phyloP scores from a whole-genome alignment of 92 coral and sea anemone species.

The Isaurus tuberculatus region DNA sequence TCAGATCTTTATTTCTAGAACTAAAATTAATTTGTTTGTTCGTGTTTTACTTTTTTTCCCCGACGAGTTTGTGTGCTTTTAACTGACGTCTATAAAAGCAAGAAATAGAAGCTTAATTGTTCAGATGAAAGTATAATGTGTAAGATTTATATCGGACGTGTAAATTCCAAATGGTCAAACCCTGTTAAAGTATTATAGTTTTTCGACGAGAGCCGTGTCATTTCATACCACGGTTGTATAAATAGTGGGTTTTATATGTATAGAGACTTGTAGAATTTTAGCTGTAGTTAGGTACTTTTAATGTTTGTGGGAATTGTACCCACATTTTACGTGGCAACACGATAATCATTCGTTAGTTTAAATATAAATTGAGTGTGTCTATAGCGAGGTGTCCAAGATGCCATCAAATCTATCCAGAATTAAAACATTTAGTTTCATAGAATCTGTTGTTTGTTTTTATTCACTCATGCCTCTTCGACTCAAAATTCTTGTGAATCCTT shows the following conservation, averaged over 20 bases:
- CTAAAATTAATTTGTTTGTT: neutral
- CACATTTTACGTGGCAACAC: slow-evolving; percentile 51
- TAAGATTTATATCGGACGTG: slow-evolving; percentile 45
- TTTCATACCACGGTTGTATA: slow-evolving; percentile 30
- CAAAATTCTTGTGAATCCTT: neutral
- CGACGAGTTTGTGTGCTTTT: slow-evolving; percentile 30
- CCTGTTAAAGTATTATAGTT: slow-evolving; percentile 44
- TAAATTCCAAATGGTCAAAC: slow-evolving; percentile 49
- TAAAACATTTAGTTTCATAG: slow-evolving; percentile 41
- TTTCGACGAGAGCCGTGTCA: slow-evolving; percentile 30
- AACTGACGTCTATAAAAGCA: slow-evolving; percentile 4
- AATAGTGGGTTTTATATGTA: slow-evolving; percentile 36
- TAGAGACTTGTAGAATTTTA: slow-evolving; percentile 19
- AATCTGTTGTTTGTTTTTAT: slow-evolving; percentile 21
- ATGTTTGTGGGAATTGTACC: slow-evolving; percentile 36
- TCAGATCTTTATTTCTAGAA: slow-evolving; percentile 15
- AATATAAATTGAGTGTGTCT: slow-evolving; percentile 26
- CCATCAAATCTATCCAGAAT: slow-evolving; percentile 40
- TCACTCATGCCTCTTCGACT: neutral
- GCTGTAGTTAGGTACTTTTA: slow-evolving; percentile 38
- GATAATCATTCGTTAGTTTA: slow-evolving; percentile 45
- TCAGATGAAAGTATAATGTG: slow-evolving; percentile 27
- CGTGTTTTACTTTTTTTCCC: neutral
- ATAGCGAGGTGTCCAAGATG: slow-evolving; percentile 39
- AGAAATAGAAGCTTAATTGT: slow-evolving; percentile 34